phyloP scores from a whole-genome alignment of 2,888 invertebrate genomes.

The Tiliacea aurago region DNA sequence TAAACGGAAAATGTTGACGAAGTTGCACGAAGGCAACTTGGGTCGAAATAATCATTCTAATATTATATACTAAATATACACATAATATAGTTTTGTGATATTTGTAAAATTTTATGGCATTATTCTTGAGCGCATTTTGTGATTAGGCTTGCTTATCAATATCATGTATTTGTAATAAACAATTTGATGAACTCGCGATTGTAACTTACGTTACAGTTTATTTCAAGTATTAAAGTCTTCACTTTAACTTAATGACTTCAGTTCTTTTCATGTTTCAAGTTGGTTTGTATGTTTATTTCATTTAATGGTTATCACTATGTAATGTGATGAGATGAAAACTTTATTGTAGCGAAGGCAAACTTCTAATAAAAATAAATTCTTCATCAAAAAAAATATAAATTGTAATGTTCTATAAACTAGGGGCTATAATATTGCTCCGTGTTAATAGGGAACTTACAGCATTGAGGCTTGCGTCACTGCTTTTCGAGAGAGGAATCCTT shows the following conservation, averaged over 20 bases:
- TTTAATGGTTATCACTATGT: neutral
- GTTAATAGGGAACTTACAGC: neutral
- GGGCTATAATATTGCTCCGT: neutral
- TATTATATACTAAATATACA: slow-evolving; percentile 42
- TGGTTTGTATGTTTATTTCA: neutral
- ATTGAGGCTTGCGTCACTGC: neutral
- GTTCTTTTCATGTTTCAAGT: neutral
- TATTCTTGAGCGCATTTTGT: slow-evolving; percentile 59
- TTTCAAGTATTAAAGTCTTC: neutral
- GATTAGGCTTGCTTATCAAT: slow-evolving; percentile 16
- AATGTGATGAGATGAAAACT: slow-evolving; percentile 15
- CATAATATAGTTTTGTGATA: slow-evolving; percentile 42
- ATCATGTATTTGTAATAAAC: slow-evolving; percentile 12
- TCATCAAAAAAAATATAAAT: slow-evolving; percentile 3
- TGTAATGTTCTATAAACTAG: neutral
- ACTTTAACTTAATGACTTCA: neutral
- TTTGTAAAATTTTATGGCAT: slow-evolving; percentile 59
- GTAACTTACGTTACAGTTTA: neutral
- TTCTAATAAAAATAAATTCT: neutral
- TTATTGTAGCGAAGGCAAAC: slow-evolving; percentile 22
- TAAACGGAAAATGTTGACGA: slow-evolving; percentile 48
- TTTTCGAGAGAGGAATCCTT: neutral
- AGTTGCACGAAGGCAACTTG: slow-evolving; percentile 26
- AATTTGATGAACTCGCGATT: slow-evolving; percentile 1
- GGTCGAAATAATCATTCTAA: slow-evolving; percentile 27